Base-by-base conservation (phyloP, 2,888 invertebrate species). In the Drosophila putrida region DNA sequence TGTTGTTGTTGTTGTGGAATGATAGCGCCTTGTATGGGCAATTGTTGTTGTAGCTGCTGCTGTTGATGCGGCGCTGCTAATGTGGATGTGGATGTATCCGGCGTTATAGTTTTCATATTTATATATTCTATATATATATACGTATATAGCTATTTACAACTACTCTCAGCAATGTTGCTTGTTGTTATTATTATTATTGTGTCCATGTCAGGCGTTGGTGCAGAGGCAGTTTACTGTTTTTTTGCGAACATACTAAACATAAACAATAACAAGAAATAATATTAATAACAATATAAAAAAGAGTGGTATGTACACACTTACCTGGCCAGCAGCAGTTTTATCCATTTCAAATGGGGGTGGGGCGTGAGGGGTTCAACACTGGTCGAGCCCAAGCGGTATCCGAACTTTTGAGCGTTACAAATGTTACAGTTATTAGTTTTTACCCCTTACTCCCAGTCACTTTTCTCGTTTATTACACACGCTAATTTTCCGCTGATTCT, bases 241-340 rank as follows among this genome's bases (percentile, higher is more conserved):
- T 67, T 86, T 86, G 41, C 90, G 86, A 74, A 88, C 86, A 78
- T 88, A 86, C 90, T 86, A 54, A 2, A 41, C 11, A 44, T 25
- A 39, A 49, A 47, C 8, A 54, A 31, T 31, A 31, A 54, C 38
- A 47, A 46, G 44, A 15, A 46, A 31, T 5, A 20, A 53, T 36
- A 20, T 20, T 43, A 13, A 43, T 43, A 13, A 43, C 35, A 35
- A 38, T 38, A 38, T 0, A 25, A 49, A 53, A 9, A 53, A 9
- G 13, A 31, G 15, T 43, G 25, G 25, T 11, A 51, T 31, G 15
- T 54, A 20, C 13, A 35, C 44, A 84, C 85, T 75, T 54, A 89
- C 85, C 88, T 85, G 85, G 63, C 79, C 85, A 81, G 89, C 89
- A 84, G 89, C 82, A 82, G 83, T 82, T 68, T 86, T 77, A 72